phyloP scores from a whole-genome alignment of 2,888 invertebrate species.

The Pammene fasciana region DNA sequence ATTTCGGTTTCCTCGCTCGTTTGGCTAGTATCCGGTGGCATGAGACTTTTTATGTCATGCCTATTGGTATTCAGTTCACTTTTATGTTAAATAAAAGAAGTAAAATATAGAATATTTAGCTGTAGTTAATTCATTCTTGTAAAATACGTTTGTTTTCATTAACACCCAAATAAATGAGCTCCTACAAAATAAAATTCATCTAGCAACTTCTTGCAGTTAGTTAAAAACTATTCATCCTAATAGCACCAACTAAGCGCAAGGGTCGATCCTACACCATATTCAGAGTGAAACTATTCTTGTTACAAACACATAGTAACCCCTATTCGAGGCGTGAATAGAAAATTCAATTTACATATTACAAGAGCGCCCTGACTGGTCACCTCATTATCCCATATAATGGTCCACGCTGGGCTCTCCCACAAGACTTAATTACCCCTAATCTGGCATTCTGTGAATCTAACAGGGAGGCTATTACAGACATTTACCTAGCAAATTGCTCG shows the following conservation, averaged over 20 bases:
- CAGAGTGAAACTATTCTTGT: constrained; percentile 21
- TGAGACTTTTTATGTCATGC: background rate
- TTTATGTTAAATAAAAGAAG: no score
- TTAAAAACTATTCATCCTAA: background rate
- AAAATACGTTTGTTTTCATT: no score
- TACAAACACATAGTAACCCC: constrained; percentile 56
- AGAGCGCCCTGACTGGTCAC: constrained; percentile 74
- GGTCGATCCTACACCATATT: constrained; percentile 13
- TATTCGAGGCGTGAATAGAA: constrained; percentile 59
- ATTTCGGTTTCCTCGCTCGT: constrained; percentile 15
- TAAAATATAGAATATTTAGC: no score
- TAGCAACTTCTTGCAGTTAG: no score
- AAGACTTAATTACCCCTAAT: constrained; percentile 80
- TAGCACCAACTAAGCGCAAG: background rate
- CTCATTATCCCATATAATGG: constrained; percentile 80
- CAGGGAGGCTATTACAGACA: constrained; percentile 43
- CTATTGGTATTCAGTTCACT: background rate
- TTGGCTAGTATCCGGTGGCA: background rate
- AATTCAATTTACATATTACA: constrained; percentile 80
- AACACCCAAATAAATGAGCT: no score
- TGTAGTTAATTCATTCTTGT: no score
- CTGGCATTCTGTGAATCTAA: constrained; percentile 75
- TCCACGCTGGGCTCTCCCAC: constrained; percentile 69
- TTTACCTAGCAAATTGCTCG: background rate
- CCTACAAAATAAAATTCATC: no score